Evolutionary conservation across 1,140 invertebrate genomes (phyloP), one percentile per base, ranked within the genome.

Genomic region (Apolygus lucorum): DNA sequence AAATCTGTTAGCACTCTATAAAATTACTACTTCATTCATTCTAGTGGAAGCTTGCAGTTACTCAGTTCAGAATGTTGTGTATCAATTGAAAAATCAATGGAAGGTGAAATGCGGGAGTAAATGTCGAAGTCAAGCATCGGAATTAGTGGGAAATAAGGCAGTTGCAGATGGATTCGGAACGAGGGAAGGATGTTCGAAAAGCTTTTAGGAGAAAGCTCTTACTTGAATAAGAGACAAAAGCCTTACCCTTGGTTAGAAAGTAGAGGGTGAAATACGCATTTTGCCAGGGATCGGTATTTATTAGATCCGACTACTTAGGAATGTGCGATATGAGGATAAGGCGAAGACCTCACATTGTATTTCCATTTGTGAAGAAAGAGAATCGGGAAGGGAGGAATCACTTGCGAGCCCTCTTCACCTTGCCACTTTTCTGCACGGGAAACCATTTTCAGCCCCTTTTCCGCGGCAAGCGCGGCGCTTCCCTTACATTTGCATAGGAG

Each of bases 401-500:
- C 54, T 59, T 59, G 54, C 22, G 54, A 17, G 54, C 54, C 54
- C 22, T 59, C 54, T 4, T 59, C 54, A 24, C 54, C 54, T 59
- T 21, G 54, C 54, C 54, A 59, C 54, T 59, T 59, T 59, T 59
- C 54, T 22, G 22, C 11, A 11, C 22, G 54, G 54, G 54, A 59
- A 59, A 59, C 11, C 54, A 22, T n/a, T n/a, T n/a, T n/a, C n/a
- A 42, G 54, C 54, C 54, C 4, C 22, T 21, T 21, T 22, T 4
- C 22, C 54, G 11, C 54, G 8, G 22, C 11, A 42, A 4, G 2
- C 22, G 8, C 54, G 8, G 54, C 22, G 22, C 54, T 24, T 24
- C 54, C 54, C 22, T 17, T 21, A 59, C 54, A 59, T 59, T 59
- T 59, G 54, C 54, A 59, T 59, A 59, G 54, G 54, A 59, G 54